Conservation (phyloP, 2,888 invertebrate genomes). For the Tiliacea citrago region DNA sequence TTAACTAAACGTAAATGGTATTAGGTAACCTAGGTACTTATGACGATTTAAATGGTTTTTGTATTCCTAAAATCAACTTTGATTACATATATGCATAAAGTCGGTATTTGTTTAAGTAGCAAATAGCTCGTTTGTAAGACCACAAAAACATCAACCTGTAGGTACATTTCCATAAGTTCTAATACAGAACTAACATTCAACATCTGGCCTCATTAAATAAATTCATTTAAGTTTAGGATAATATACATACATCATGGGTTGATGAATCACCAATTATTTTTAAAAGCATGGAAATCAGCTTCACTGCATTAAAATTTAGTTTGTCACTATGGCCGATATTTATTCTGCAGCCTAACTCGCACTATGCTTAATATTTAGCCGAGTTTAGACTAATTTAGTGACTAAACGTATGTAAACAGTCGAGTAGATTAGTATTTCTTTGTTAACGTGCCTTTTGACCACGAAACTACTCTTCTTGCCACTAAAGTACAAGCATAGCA, state of each 20-base stretch:
- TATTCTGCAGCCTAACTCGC: background rate
- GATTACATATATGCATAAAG: background rate
- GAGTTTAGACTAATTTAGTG: background rate
- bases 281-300: slow-evolving; percentile 26
- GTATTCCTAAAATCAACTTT: slow-evolving; percentile 6
- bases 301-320: background rate
- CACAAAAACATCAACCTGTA: slow-evolving; percentile 4
- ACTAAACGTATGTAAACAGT: background rate
- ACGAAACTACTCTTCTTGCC: background rate
- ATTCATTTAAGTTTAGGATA: slow-evolving; percentile 23
- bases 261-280: background rate
- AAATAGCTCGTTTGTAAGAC: slow-evolving; percentile 22
- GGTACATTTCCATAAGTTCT: slow-evolving; percentile 16
- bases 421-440: background rate
- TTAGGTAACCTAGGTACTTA: background rate
- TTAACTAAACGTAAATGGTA: background rate
- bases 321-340: background rate
- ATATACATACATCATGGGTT: slow-evolving; percentile 21
- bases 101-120: background rate
- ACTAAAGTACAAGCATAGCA: background rate
- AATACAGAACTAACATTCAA: slow-evolving; percentile 26
- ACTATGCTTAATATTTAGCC: background rate
- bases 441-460: background rate
- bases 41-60: background rate
- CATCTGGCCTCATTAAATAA: slow-evolving; percentile 34